Evolutionary conservation across 2,888 invertebrate species (phyloP), one percentile per base, ranked within the genome.

Genomic region (Drosophila infuscata): DNA sequence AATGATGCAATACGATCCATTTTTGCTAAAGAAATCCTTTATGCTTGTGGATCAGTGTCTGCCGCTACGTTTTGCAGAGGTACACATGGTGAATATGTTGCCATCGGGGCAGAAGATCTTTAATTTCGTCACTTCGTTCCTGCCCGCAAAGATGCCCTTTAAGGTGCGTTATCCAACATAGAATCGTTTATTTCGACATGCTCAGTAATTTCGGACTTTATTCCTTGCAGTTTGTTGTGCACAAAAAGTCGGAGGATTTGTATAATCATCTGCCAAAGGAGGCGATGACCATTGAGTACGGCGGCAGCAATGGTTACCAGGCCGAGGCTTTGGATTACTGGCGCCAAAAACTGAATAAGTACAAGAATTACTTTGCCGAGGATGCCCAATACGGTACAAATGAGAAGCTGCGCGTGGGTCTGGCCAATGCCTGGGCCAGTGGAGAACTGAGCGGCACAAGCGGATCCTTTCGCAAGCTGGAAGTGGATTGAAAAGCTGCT

Each of bases 211-310:
- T 5, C n/a, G 2, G 20, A 8, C 4, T 12, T 20, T 11, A 17
- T 3, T 11, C 12, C 7, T n/a, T 53, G 0, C 43, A 91, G 92
- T 85, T 92, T 36, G 43, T 89, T 20, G 79, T 92, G 15, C 92
- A 92, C 72, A 90, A 89, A 60, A 91, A 90, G 66, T 87, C 89
- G 3, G 91, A 91, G 74, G 90, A 92, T 65, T 64, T 92, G 67
- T 92, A 83, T 30, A 83, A 88, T 1, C 85, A 90, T 53, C 63
- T 92, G 32, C 88, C 91, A 9, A 70, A 83, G 0, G 92, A 92
- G 36, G 85, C 79, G 8, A 82, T 92, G 84, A 83, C 83, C 46
- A 81, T 88, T 12, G 91, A 92, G 68, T 92, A 91, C 57, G 92
- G 91, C 7, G 91, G 91, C 35, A 83, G 73, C 59, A 91, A 91